Conservation (phyloP, 2,888 invertebrate genomes). For the Thymelicus lineola region DNA sequence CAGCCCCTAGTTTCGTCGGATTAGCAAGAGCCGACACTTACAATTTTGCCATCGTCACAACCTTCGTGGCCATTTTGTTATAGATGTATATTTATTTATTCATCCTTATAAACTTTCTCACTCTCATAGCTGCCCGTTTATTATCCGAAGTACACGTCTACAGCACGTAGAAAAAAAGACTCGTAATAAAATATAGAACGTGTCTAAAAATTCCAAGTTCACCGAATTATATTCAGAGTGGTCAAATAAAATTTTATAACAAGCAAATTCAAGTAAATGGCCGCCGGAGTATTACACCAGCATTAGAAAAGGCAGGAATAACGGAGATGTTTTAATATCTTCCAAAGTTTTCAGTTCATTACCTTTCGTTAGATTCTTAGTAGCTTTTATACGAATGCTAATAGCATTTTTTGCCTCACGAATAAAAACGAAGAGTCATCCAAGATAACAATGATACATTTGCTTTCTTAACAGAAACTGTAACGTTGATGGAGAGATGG, state of each 20-base stretch:
- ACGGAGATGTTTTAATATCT: slow-evolving; percentile 25
- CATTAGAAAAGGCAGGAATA: slow-evolving; percentile 23
- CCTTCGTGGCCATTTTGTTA: too few species aligned
- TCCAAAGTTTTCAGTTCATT: slow-evolving; percentile 27
- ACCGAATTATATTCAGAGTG: slow-evolving; percentile 1
- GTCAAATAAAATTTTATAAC: slow-evolving; percentile 33
- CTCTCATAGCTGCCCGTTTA: too few species aligned
- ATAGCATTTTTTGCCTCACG: background rate
- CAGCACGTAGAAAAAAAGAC: background rate
- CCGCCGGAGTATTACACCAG: slow-evolving; percentile 25
- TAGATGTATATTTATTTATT: too few species aligned
- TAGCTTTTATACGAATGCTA: slow-evolving; percentile 12
- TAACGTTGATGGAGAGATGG: background rate
- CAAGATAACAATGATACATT: slow-evolving; percentile 3
- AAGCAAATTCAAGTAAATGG: slow-evolving; percentile 24
- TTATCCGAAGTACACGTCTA: too few species aligned
- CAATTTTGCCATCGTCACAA: too few species aligned
- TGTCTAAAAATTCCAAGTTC: background rate
- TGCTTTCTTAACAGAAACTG: background rate
- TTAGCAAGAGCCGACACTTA: too few species aligned
- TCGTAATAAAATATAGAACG: background rate
- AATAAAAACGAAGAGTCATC: slow-evolving; percentile 4
- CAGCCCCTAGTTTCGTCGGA: too few species aligned
- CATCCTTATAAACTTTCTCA: too few species aligned
- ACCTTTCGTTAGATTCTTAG: slow-evolving; percentile 24